These are phyloP conservation scores for Megaceryle maxima DNA, from an alignment of 2,113 vertebrate genomes.

Conservation along the genomic window DNA sequence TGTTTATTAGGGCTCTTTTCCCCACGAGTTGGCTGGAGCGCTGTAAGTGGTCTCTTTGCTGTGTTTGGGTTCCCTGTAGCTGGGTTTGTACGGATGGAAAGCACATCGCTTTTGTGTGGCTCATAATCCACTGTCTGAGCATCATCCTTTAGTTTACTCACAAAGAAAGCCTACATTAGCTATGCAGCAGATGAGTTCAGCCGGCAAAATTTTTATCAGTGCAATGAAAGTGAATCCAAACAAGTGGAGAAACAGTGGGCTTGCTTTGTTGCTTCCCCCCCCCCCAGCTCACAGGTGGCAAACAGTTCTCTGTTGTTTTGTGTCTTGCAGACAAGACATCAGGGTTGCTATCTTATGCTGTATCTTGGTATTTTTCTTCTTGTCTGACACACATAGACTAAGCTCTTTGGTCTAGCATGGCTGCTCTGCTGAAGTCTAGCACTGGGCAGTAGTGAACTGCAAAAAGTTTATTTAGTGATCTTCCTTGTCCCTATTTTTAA, in stretches of 20 bases:
- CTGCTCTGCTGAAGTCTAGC: not conserved
- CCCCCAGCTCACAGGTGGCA: not conserved
- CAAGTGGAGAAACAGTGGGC: not conserved
- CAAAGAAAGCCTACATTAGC: not conserved
- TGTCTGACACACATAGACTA: not conserved
- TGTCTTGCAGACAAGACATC: not conserved
- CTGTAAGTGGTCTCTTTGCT: not conserved
- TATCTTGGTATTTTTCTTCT: not conserved
- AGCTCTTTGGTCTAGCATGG: not conserved
- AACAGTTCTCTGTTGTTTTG: not conserved
- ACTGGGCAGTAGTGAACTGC: not conserved
- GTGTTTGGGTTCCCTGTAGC: not conserved
- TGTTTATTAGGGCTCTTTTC: not conserved
- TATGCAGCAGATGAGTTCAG: not conserved
- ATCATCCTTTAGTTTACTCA: not conserved
- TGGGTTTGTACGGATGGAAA: not conserved
- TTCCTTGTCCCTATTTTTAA: not conserved
- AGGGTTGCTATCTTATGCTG: not conserved
- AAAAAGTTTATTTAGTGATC: not conserved
- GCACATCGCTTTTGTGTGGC: not conserved
- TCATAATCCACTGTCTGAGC: not conserved
- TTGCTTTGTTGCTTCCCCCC: too few species aligned
- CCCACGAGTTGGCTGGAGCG: not conserved
- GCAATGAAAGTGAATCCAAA: not conserved
- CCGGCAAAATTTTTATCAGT: accelerated